Conservation (phyloP, 2,888 invertebrate species). For the Stegophylla sp. region DNA sequence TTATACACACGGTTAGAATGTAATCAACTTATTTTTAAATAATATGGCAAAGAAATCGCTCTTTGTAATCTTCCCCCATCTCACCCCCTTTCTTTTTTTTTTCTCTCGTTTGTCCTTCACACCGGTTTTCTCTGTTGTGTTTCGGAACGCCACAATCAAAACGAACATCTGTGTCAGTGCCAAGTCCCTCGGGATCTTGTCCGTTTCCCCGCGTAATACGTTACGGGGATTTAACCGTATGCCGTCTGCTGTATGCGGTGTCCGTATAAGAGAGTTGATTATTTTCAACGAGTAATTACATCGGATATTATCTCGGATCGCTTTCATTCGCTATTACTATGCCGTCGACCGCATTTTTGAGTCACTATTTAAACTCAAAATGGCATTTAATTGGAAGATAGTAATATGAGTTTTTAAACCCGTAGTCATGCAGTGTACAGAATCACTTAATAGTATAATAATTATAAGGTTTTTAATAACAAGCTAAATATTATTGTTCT, state of each 20-base stretch:
- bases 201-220: constrained; percentile 48
- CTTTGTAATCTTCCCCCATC: not conserved
- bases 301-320: constrained; percentile 24
- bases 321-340: not conserved
- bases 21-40: constrained; percentile 53
- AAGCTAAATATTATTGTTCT: too few species aligned
- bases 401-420: too few species aligned
- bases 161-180: constrained; percentile 56
- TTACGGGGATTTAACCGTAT: constrained; percentile 42
- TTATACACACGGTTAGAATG: constrained; percentile 20
- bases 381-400: too few species aligned
- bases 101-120: not conserved
- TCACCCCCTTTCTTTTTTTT: not conserved
- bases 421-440: too few species aligned
- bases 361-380: too few species aligned
- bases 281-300: constrained; percentile 51
- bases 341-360: not conserved
- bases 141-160: constrained; percentile 45
- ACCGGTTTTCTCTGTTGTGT: constrained; percentile 1
- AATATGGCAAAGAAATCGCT: constrained; percentile 29
- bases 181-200: constrained; percentile 21
- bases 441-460: too few species aligned
- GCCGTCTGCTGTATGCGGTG: not conserved
- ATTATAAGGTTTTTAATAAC: too few species aligned
- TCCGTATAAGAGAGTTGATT: constrained; percentile 40